These are phyloP conservation scores for Podilymbus podiceps DNA, from an alignment of 2,113 vertebrate genomes.

Conservation along the genomic window DNA sequence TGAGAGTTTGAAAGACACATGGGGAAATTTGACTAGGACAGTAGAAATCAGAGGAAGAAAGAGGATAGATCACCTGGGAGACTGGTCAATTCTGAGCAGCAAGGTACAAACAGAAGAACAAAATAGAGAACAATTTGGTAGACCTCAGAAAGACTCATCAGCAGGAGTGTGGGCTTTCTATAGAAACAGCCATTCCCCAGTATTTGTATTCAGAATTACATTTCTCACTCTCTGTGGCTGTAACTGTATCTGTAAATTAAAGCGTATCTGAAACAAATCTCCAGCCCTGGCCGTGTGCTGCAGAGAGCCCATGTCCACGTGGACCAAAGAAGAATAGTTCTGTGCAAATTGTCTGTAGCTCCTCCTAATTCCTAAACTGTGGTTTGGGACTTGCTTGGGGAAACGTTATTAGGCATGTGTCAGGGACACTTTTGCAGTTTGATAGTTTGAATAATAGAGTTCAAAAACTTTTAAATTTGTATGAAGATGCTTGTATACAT, in stretches of 20 bases:
- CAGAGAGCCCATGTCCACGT: neutral
- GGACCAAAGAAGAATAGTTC: neutral
- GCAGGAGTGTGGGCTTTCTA: neutral
- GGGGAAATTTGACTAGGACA: neutral
- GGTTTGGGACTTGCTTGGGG: neutral
- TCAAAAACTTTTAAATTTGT: neutral
- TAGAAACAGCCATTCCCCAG: neutral
- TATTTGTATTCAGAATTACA: neutral
- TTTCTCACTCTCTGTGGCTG: neutral
- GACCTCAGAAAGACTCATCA: neutral
- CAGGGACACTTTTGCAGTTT: neutral
- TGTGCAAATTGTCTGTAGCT: neutral
- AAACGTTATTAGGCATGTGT: neutral
- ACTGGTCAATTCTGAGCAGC: neutral
- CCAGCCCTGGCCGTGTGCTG: neutral
- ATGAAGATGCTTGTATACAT: neutral
- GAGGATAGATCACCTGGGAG: neutral
- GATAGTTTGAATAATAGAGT: neutral
- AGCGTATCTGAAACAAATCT: neutral
- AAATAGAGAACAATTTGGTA: neutral
- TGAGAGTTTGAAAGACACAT: neutral
- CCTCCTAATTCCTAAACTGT: neutral
- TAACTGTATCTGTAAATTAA: neutral
- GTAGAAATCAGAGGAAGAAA: neutral
- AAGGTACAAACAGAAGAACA: neutral